phyloP scores from a whole-genome alignment of 2,113 vertebrate genomes.

The Furnarius figulus region DNA sequence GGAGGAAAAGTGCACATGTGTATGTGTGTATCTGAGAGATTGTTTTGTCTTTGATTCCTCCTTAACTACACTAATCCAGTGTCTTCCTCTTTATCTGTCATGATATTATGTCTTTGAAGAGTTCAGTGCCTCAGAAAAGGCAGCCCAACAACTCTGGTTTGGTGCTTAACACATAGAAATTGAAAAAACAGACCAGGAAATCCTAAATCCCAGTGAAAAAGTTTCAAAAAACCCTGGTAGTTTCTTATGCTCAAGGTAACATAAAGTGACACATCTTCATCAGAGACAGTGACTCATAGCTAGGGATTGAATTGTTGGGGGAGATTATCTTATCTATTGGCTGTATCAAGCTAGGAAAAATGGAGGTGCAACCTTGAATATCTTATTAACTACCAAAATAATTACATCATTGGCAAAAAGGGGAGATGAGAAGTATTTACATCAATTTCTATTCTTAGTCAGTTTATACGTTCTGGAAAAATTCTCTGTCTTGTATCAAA shows the following conservation, averaged over 20 bases:
- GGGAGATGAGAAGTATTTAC: conserved; percentile 24
- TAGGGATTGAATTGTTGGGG: not conserved
- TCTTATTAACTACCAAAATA: conserved; percentile 37
- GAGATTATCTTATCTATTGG: conserved; percentile 9
- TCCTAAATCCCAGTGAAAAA: not conserved
- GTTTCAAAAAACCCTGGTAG: not conserved
- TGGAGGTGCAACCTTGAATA: not conserved
- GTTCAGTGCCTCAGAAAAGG: not conserved
- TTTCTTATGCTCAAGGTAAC: not conserved
- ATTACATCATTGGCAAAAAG: conserved; percentile 33
- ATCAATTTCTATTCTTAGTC: not conserved
- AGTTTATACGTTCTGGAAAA: not conserved
- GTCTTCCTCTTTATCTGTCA: not conserved
- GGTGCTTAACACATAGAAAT: not conserved
- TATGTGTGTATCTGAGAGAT: not conserved
- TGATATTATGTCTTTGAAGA: not conserved
- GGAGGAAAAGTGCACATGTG: fast-evolving
- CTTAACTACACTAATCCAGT: not conserved
- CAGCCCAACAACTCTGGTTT: not conserved
- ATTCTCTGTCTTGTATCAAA: not conserved
- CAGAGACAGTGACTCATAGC: conserved; percentile 28
- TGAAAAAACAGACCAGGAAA: conserved; percentile 10
- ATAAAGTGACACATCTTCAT: conserved; percentile 8
- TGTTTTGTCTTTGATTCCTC: not conserved
- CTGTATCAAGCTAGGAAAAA: conserved; percentile 20